Evolutionary conservation across 1,140 invertebrate genomes (phyloP).

Genomic region (Vanessa atalanta): DNA sequence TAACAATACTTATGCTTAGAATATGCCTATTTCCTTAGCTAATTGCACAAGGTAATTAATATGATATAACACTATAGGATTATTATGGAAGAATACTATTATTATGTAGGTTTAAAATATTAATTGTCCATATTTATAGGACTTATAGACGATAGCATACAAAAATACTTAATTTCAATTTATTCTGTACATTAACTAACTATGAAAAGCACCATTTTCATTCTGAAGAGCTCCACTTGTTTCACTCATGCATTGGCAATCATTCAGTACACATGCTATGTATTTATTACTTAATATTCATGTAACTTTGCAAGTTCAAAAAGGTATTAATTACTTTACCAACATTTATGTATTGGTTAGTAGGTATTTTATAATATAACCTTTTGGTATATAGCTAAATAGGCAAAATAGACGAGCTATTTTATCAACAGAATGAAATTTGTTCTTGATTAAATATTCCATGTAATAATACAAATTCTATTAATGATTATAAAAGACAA

Average conservation of each 20-base stretch:
- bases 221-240: slow-evolving; percentile 57
- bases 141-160: slow-evolving; percentile 42
- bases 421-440: slow-evolving; percentile 4
- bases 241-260: slow-evolving; percentile 23
- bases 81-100: slow-evolving; percentile 44
- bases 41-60: slow-evolving; percentile 54
- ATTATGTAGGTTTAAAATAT: slow-evolving; percentile 25
- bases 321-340: neutral
- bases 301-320: neutral
- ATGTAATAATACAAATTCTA: neutral
- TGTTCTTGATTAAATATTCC: neutral
- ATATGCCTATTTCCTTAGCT: slow-evolving; percentile 37
- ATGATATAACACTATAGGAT: slow-evolving; percentile 31
- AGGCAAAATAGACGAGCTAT: neutral
- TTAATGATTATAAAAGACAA: neutral
- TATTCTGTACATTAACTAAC: slow-evolving; percentile 79
- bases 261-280: slow-evolving; percentile 14
- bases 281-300: slow-evolving; percentile 5
- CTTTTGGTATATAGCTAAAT: slow-evolving; percentile 14
- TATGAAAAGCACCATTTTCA: slow-evolving; percentile 77
- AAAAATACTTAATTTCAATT: slow-evolving; percentile 74
- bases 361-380: neutral
- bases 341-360: neutral
- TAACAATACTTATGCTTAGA: neutral
- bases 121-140: slow-evolving; percentile 23